Percentiles rank a stretch among this genome's conserved stretches.
phyloP scores from a whole-genome alignment of 2,797 vertebrate species.

The Lycodopsis pacificus region DNA sequence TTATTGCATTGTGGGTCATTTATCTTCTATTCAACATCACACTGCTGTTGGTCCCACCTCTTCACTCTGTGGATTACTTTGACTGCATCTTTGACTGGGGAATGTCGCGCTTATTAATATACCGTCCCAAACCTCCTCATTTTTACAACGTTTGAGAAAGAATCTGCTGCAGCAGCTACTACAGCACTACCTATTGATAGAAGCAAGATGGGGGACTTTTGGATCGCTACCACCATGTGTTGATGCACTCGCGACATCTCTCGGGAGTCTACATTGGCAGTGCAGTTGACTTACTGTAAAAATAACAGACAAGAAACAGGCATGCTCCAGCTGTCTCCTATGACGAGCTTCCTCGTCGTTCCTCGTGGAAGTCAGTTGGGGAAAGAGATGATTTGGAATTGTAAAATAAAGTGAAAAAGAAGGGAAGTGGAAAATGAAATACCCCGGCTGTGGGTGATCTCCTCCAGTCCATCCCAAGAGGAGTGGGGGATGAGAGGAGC shows the following conservation, averaged over 20 bases:
- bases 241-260: constrained; percentile 40
- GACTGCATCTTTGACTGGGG: background rate
- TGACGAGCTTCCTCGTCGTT: constrained; percentile 39
- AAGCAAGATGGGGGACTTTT: constrained; percentile 35
- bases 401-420: constrained; percentile 53
- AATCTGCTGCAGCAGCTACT: constrained; percentile 33
- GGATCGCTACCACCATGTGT: constrained; percentile 41
- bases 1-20: background rate
- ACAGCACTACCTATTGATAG: constrained; percentile 28
- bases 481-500: constrained; percentile 25
- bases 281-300: constrained; percentile 44
- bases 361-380: constrained; percentile 53
- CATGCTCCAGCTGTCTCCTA: constrained; percentile 50
- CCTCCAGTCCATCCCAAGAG: constrained; percentile 69
- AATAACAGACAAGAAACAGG: constrained; percentile 48
- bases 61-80: constrained; percentile 11
- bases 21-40: background rate
- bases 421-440: constrained; percentile 70
- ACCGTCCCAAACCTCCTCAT: background rate
- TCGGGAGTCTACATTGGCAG: constrained; percentile 43
- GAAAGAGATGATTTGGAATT: constrained; percentile 68
- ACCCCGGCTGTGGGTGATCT: constrained; percentile 68
- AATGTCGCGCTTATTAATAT: constrained; percentile 21
- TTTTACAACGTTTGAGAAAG: constrained; percentile 20
- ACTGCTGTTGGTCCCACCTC: constrained; percentile 17